A percentile compares a stretch with the other conserved stretches of the same genome.
These are phyloP conservation scores for Oncopeltus fasciatus DNA, from an alignment of 1,140 invertebrate genomes.

Conservation along the genomic window DNA sequence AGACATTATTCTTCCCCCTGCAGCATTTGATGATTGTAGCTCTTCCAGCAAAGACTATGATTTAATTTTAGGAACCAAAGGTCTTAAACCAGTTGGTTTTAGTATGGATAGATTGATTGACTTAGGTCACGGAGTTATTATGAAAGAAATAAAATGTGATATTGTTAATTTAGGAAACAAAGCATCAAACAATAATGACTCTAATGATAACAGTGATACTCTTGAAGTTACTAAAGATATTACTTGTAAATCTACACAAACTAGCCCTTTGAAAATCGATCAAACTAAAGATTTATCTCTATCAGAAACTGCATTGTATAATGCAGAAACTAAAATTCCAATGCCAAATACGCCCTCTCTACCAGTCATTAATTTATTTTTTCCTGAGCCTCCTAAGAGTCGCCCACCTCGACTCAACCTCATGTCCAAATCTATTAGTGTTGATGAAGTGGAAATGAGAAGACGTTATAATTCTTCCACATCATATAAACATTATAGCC, in stretches of 20 bases:
- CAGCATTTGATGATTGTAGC: conserved; percentile 9
- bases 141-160: conserved; percentile 17
- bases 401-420: conserved; percentile 7
- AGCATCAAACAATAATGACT: not conserved
- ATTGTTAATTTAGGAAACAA: not conserved
- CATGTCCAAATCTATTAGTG: conserved; percentile 23
- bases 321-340: not conserved
- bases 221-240: not conserved
- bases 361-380: not conserved
- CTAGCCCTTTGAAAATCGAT: not conserved
- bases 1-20: conserved; percentile 19
- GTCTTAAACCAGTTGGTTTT: conserved; percentile 24
- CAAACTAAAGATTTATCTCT: not conserved
- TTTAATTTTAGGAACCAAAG: conserved; percentile 18
- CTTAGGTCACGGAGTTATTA: conserved; percentile 21
- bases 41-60: conserved; percentile 5
- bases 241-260: not conserved
- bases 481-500: conserved; percentile 23
- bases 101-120: conserved; percentile 25
- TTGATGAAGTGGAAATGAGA: conserved; percentile 24
- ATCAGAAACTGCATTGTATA: not conserved
- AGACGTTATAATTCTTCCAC: conserved; percentile 7
- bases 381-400: not conserved
- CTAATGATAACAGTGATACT: not conserved
- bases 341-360: not conserved